A percentile compares a stretch with the other conserved stretches of the same genome.
Conservation (phyloP, 2,888 invertebrate species). For the Platerodrilus igneus region DNA sequence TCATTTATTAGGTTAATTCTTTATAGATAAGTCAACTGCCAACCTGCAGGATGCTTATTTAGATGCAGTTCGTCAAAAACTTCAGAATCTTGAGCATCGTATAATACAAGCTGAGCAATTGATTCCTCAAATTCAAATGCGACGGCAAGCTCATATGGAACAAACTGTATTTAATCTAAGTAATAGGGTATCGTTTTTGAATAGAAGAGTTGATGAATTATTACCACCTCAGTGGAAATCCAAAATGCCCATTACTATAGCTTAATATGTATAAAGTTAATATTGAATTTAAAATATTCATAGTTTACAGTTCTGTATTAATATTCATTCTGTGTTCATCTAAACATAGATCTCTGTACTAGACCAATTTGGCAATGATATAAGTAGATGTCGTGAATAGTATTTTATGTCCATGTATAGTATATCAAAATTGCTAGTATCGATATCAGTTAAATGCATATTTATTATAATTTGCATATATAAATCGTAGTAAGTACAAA, state of each 20-base stretch:
- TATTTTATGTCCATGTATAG: too few species aligned
- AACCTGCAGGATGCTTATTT: slow-evolving; percentile 49
- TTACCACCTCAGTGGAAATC: slow-evolving; percentile 47
- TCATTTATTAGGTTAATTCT: not conserved
- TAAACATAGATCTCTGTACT: too few species aligned
- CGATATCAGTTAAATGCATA: too few species aligned
- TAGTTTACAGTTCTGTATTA: too few species aligned
- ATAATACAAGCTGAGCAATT: slow-evolving; percentile 45
- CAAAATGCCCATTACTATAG: slow-evolving; percentile 40
- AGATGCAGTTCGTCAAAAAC: slow-evolving; percentile 49
- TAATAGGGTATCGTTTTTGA: slow-evolving; percentile 48
- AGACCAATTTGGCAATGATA: too few species aligned
- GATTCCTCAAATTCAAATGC: slow-evolving; percentile 46
- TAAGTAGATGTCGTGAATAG: too few species aligned
- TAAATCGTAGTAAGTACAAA: too few species aligned
- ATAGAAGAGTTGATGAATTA: slow-evolving; percentile 50
- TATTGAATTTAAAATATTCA: too few species aligned
- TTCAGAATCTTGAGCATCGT: slow-evolving; percentile 47
- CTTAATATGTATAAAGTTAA: too few species aligned
- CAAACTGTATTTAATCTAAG: slow-evolving; percentile 46
- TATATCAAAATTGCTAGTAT: too few species aligned
- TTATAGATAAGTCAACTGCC: slow-evolving; percentile 27
- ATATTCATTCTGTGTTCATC: too few species aligned
- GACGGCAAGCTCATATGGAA: slow-evolving; percentile 48
- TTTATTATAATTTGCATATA: too few species aligned